These are phyloP conservation scores for Himalopsyche phryganea DNA, from an alignment of 1,140 invertebrate species.

Conservation along the genomic window DNA sequence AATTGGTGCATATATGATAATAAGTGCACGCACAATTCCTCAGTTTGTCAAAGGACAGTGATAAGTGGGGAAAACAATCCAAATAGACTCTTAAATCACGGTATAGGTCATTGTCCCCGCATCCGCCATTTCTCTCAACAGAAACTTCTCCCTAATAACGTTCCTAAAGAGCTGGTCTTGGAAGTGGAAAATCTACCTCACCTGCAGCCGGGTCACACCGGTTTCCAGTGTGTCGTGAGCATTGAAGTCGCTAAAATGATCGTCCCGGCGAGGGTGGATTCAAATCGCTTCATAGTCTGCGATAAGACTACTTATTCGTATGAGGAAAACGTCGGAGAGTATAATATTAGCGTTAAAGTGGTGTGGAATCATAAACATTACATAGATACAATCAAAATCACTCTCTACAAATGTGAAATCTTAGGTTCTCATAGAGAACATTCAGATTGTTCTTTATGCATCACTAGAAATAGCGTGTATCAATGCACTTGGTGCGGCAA, in stretches of 20 bases:
- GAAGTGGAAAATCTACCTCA: conserved; percentile 88
- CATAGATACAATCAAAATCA: conserved; percentile 84
- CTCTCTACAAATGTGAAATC: conserved; percentile 91
- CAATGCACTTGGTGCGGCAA: conserved; percentile 90
- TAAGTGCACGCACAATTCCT: conserved; percentile 84
- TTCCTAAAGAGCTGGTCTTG: conserved; percentile 81
- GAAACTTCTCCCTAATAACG: conserved; percentile 82
- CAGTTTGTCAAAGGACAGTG: conserved; percentile 74
- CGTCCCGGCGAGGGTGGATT: conserved; percentile 80
- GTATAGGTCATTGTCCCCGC: conserved; percentile 75
- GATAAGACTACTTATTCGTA: conserved; percentile 90
- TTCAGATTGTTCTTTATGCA: conserved; percentile 91
- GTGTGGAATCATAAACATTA: conserved; percentile 92
- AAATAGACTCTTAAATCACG: conserved; percentile 66
- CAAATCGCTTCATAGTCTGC: conserved; percentile 79
- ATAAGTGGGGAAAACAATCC: conserved; percentile 83
- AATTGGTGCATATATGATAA: conserved; percentile 97
- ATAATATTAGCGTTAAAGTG: conserved; percentile 83
- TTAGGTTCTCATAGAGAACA: conserved; percentile 87
- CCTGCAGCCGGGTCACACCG: conserved; percentile 78
- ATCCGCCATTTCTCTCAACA: conserved; percentile 63
- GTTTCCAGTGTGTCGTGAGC: conserved; percentile 86
- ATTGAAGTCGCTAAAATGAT: conserved; percentile 88
- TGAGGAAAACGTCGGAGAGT: conserved; percentile 79
- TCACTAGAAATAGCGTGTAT: conserved; percentile 82